Base-by-base conservation (phyloP, 2,797 vertebrate species). In the Sylvia borin region DNA sequence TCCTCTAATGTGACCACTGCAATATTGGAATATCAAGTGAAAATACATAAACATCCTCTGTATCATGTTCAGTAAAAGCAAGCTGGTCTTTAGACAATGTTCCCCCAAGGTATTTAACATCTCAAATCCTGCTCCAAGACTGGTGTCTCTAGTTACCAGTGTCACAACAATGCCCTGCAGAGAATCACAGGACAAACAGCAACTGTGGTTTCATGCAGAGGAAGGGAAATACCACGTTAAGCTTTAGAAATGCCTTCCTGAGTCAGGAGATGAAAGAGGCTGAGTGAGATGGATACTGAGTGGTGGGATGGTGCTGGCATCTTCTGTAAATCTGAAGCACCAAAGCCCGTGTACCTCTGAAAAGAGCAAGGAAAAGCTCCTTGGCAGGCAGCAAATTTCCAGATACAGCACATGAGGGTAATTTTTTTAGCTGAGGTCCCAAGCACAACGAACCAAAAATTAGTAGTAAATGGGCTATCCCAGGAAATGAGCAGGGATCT, bases 291-390 rank as follows among this genome's bases (percentile, higher is more conserved):
- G 74, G 42, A 57, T 10, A 5, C 53, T 24, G 17, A 61, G 12
- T 18, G 40, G 38, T 0, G 0, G 17, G 53, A 48, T 34, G n/a
- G 45, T 12, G 25, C 55, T 36, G 71, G 70, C 32, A 66, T 7
- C 24, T 48, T 72, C 34, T 21, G n/a, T 27, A 73, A 74, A 50
- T 36, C 1, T 51, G 27, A 80, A 85, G 70, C 31, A 77, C 51
- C 3, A 18, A 58, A 1, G 2, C 7, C 34, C 0, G 0, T 31
- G 1, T 27, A 38, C 16, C 43, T 84, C 74, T 16, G 24, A 57
- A 40, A 40, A 76, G 17, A 64, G 27, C 40, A 32, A 45, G 27
- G 42, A 60, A 76, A 72, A 79, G 40, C 47, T 60, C 62, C 45
- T 62, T 53, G 40, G 36, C 34, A 81, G 48, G 17, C 53, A 67